These are phyloP conservation scores for Lymantria monacha DNA, from an alignment of 2,888 invertebrate species.

Conservation along the genomic window DNA sequence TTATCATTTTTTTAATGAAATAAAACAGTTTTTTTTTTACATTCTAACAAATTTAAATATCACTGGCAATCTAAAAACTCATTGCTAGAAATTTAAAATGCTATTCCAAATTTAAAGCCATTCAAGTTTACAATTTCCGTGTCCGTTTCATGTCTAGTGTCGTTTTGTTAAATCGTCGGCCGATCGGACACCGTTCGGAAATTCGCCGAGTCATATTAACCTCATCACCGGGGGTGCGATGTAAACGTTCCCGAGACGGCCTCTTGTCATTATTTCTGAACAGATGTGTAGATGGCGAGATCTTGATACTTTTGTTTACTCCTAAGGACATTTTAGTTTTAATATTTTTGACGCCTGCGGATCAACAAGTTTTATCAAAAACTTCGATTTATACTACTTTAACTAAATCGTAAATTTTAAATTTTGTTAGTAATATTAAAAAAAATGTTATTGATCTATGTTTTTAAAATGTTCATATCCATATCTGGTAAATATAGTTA, in stretches of 20 bases:
- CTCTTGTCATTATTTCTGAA: conserved; percentile 59
- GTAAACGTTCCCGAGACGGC: conserved; percentile 57
- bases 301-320: conserved; percentile 44
- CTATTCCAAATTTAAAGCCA: conserved; percentile 1
- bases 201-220: conserved; percentile 72
- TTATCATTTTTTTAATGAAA: no score
- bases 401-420: no score
- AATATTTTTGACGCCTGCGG: background rate
- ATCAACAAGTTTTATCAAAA: no score
- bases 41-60: background rate
- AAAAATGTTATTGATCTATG: no score
- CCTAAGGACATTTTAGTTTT: conserved; percentile 3
- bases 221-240: conserved; percentile 67
- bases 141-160: background rate
- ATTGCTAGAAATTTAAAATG: conserved; percentile 14
- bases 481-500: no score
- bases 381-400: no score
- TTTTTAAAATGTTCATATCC: no score
- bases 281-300: conserved; percentile 17
- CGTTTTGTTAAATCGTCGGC: conserved; percentile 15
- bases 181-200: conserved; percentile 34
- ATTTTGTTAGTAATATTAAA: no score
- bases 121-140: background rate
- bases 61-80: background rate
- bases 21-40: no score